A percentile compares a stretch with the other conserved stretches of the same genome.
These are phyloP conservation scores for Callospermophilus lateralis DNA, from an alignment of 2,113 vertebrate genomes.

Conservation along the genomic window DNA sequence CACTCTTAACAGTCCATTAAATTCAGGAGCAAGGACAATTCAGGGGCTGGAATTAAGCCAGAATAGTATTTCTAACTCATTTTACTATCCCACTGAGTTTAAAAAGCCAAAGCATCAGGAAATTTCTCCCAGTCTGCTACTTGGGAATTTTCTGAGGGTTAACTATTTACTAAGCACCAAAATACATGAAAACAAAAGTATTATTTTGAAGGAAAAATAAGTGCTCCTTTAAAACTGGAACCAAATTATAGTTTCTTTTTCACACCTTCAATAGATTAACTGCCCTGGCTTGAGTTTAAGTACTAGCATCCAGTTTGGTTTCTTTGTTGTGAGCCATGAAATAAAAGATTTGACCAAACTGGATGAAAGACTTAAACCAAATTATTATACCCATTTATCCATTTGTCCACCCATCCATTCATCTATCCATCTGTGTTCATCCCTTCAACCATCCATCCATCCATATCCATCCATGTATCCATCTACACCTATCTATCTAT, in stretches of 20 bases:
- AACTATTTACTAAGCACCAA: conserved; percentile 29
- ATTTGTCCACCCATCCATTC: neutral
- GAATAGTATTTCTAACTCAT: conserved; percentile 26
- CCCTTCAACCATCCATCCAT: neutral
- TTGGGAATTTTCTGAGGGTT: conserved; percentile 49
- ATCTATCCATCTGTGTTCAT: neutral
- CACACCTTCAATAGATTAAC: neutral
- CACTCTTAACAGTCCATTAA: neutral
- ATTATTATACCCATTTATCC: neutral
- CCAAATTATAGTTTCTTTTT: conserved; percentile 50
- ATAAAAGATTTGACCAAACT: conserved; percentile 28
- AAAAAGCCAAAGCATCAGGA: neutral
- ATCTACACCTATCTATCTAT: neutral
- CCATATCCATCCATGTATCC: neutral
- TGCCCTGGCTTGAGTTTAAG: neutral
- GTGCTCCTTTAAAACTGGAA: conserved; percentile 11
- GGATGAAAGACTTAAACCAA: conserved; percentile 31
- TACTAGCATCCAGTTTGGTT: neutral
- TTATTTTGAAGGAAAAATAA: conserved; percentile 36
- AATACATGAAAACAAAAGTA: conserved; percentile 34
- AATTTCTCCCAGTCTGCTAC: neutral
- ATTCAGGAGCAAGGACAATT: neutral
- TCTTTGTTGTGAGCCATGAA: neutral
- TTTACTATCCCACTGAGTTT: conserved; percentile 34
- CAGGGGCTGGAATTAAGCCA: conserved; percentile 6